phyloP scores from a whole-genome alignment of 2,888 invertebrate genomes.

The Ashinkailepas kermadecensis region DNA sequence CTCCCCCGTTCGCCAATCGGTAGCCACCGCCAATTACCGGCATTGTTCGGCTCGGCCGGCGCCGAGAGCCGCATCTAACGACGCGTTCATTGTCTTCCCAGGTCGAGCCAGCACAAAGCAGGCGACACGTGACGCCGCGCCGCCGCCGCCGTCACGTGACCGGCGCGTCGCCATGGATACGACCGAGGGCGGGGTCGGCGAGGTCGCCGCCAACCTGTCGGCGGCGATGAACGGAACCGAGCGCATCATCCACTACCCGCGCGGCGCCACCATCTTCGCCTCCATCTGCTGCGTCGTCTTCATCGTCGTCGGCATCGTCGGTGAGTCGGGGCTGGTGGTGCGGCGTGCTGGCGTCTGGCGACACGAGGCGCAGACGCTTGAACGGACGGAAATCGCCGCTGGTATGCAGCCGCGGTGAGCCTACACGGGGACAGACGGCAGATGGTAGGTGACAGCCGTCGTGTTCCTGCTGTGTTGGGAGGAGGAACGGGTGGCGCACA shows the following conservation, averaged over 20 bases:
- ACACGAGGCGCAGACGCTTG: no score
- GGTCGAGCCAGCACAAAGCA: not conserved
- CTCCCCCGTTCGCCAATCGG: not conserved
- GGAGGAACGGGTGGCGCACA: no score
- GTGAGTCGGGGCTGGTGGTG: not conserved
- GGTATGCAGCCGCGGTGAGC: no score
- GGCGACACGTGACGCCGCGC: not conserved
- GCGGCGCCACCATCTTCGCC: slow-evolving; percentile 12
- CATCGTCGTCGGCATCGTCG: slow-evolving; percentile 12
- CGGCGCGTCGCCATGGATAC: not conserved
- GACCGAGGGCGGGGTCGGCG: not conserved
- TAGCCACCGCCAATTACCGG: not conserved
- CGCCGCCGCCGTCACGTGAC: not conserved
- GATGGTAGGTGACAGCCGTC: no score
- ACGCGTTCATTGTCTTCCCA: not conserved
- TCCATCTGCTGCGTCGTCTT: slow-evolving; percentile 1
- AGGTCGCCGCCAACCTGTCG: not conserved
- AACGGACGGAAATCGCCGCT: no score
- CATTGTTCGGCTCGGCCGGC: not conserved
- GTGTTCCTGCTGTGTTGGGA: no score
- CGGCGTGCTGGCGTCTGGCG: no score
- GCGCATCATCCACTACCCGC: slow-evolving; percentile 13
- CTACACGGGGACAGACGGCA: no score
- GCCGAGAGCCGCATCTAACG: not conserved
- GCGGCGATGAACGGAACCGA: not conserved